Base-by-base conservation (phyloP, 2,888 invertebrate genomes). In the Flexamia atlantica region DNA sequence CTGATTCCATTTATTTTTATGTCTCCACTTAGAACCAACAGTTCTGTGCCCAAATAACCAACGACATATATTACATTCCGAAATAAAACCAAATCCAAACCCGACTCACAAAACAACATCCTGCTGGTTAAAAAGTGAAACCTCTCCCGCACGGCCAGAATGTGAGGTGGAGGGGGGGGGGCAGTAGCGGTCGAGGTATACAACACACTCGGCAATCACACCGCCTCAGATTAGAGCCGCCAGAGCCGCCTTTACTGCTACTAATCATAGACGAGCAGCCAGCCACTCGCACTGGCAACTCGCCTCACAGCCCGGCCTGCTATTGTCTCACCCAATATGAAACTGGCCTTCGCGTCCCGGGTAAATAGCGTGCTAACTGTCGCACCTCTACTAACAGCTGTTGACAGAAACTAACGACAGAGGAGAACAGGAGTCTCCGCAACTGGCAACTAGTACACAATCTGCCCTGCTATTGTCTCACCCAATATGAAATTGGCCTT, bases 251-350 rank as follows among this genome's bases (percentile, higher is more conserved):
- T 76, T 76, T 76, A 76, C 50, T 17, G 50, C 28, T 2, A 42
- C 76, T 76, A 76, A 76, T 76, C 76, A 76, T 50, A 76, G 76
- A 76, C 76, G 76, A 64, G 57, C 57, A 7, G 57, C 57, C 17
- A 57, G 64, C 64, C 64, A 30, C 64, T 28, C 25, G 9, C 20
- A 68, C 68, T 14, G 68, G 36, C 32, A n/a, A 30, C 68, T 30
- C 68, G 28, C 68, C 30, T 1, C 42, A 40, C 64, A 20, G 23
- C 57, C 57, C 17, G 57, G 3, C 23, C 12, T 20, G 68, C 68
- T 68, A 68, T 68, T 68, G 68, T 68, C 68, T 68, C 68, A 68
- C 68, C 68, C 68, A 68, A 68, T 68, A 68, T 20, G 4, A 5
- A 57, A 57, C 68, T 20, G 30, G 60, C 50, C 57, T 57, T 17